These are phyloP conservation scores for Alosa sapidissima DNA, from an alignment of 2,797 vertebrate species.

Conservation along the genomic window DNA sequence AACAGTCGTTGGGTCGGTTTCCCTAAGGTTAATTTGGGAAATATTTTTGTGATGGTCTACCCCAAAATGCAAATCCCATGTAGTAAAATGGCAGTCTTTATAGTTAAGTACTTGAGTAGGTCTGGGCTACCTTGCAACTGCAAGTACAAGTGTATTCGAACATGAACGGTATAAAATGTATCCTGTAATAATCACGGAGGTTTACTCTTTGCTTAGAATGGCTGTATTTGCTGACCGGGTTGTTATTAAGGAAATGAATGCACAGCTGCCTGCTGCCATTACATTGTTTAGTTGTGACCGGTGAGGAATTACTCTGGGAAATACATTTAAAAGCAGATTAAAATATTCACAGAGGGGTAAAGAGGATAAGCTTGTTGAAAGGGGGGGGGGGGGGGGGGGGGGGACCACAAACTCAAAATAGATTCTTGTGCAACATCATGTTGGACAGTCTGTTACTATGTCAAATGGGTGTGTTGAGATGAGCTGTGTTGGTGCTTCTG, in stretches of 20 bases:
- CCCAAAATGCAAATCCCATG: neutral
- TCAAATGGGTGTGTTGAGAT: conserved; percentile 1
- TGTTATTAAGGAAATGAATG: neutral
- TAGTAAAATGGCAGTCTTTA: neutral
- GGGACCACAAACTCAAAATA: conserved; percentile 24
- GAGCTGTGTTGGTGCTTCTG: neutral
- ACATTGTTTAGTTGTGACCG: conserved; percentile 21
- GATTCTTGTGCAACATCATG: conserved; percentile 27
- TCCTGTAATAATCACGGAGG: neutral
- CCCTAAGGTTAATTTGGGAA: neutral
- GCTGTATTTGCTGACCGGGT: neutral
- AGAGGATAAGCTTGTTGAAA: conserved; percentile 33
- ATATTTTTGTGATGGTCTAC: neutral
- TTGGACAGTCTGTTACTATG: neutral
- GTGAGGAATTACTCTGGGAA: conserved; percentile 6
- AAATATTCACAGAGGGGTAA: conserved; percentile 23
- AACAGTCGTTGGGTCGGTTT: neutral
- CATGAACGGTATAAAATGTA: neutral
- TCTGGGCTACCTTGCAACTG: neutral
- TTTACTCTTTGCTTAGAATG: neutral
- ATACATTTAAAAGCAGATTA: conserved; percentile 33
- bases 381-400: neutral
- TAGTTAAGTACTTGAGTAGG: neutral
- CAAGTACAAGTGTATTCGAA: neutral
- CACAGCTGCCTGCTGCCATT: neutral